Conservation (phyloP, 2,888 invertebrate genomes). For the Xylota segnis region DNA sequence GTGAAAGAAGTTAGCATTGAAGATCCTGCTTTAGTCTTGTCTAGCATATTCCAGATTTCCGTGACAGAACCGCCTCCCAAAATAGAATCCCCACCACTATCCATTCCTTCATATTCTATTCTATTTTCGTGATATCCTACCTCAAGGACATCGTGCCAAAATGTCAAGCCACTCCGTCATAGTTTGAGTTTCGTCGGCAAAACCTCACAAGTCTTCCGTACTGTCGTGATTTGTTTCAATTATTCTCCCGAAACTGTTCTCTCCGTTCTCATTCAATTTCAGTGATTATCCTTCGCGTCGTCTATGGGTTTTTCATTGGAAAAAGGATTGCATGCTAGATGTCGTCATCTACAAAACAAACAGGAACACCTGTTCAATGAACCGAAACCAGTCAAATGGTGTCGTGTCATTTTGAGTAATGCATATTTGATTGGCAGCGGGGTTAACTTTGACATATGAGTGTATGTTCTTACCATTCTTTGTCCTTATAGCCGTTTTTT, state of each 20-base stretch:
- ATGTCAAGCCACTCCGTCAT: neutral
- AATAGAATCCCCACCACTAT: neutral
- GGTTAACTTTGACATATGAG: constrained; percentile 29
- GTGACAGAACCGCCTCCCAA: too few relatives aligned
- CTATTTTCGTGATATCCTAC: neutral
- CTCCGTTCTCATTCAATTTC: constrained; percentile 6
- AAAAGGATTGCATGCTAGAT: constrained; percentile 45
- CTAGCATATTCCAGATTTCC: too few relatives aligned
- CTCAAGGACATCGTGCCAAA: neutral
- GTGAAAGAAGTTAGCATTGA: too few relatives aligned
- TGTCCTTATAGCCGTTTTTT: neutral
- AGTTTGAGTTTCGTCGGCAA: neutral
- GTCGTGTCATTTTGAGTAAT: constrained; percentile 52
- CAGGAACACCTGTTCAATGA: constrained; percentile 62
- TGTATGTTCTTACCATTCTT: neutral
- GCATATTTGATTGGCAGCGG: constrained; percentile 41
- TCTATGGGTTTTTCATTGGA: neutral
- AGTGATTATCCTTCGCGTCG: constrained; percentile 1
- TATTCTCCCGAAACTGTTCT: neutral
- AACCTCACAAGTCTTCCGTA: neutral
- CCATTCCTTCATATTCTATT: neutral
- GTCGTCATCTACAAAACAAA: constrained; percentile 41
- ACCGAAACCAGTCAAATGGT: constrained; percentile 18
- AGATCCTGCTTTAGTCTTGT: too few relatives aligned
- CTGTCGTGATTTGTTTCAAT: constrained; percentile 14